phyloP scores from a whole-genome alignment of 2,888 invertebrate genomes.

The Cataglyphis altisquamis region DNA sequence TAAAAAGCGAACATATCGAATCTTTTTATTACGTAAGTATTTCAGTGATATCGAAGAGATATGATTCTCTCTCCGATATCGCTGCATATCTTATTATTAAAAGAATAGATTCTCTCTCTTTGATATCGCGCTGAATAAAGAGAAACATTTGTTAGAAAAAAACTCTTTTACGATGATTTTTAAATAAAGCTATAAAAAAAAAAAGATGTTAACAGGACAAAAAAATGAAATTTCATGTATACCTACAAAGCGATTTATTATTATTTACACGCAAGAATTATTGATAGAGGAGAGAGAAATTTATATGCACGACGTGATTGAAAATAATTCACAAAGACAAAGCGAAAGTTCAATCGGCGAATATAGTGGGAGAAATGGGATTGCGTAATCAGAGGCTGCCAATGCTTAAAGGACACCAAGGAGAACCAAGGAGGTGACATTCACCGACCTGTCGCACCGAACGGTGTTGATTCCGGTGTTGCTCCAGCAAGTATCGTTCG shows the following conservation, averaged over 20 bases:
- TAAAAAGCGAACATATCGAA: constrained; percentile 18
- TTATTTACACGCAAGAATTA: not conserved
- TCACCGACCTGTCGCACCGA: constrained; percentile 43
- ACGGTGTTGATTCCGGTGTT: constrained; percentile 57
- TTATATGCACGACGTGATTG: not conserved
- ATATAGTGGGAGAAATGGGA: not conserved
- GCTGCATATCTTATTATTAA: not conserved
- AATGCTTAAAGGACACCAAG: constrained; percentile 37
- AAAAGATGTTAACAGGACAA: not conserved
- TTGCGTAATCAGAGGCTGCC: constrained; percentile 40
- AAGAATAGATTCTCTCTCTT: not conserved
- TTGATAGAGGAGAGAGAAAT: not conserved
- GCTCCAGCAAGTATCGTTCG: constrained; percentile 68
- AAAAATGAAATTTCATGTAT: not conserved
- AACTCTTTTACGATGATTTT: not conserved
- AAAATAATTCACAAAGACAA: constrained; percentile 35
- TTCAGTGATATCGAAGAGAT: not conserved
- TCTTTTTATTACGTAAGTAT: constrained; percentile 32
- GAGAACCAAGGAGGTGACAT: constrained; percentile 18
- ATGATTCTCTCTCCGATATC: not conserved
- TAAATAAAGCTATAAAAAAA: not conserved
- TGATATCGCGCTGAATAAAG: not conserved
- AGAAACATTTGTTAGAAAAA: no score
- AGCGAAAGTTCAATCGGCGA: constrained; percentile 34
- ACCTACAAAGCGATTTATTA: not conserved